Evolutionary conservation across 2,888 invertebrate genomes (phyloP).

Genomic region (Aleiodes testaceus): DNA sequence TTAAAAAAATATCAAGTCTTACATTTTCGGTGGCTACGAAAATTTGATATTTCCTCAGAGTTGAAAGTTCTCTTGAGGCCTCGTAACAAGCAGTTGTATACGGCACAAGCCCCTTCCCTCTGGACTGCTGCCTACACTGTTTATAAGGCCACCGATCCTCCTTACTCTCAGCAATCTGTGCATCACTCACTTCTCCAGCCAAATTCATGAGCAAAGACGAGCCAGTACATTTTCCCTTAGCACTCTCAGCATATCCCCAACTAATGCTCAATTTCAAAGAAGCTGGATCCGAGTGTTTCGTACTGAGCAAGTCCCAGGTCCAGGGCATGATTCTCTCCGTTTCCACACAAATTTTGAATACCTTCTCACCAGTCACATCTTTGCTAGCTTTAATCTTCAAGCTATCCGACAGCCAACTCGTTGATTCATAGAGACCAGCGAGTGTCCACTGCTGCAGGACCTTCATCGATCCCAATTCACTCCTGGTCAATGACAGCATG

Average conservation of each 20-base stretch:
- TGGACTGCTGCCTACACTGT: slow-evolving; percentile 59
- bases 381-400: slow-evolving; percentile 67
- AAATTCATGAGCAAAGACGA: slow-evolving; percentile 62
- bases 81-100: slow-evolving; percentile 68
- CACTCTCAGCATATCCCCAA: slow-evolving; percentile 64
- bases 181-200: slow-evolving; percentile 62
- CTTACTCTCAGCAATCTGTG: slow-evolving; percentile 60
- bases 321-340: slow-evolving; percentile 63
- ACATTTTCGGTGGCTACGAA: slow-evolving; percentile 61
- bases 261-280: slow-evolving; percentile 58
- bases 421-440: slow-evolving; percentile 61
- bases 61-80: slow-evolving; percentile 67
- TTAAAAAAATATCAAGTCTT: slow-evolving; percentile 45
- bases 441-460: slow-evolving; percentile 67
- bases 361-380: slow-evolving; percentile 58
- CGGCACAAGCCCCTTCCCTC: slow-evolving; percentile 59
- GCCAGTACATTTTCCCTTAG: slow-evolving; percentile 65
- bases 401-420: slow-evolving; percentile 62
- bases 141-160: slow-evolving; percentile 64
- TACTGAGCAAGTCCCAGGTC: slow-evolving; percentile 67
- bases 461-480: slow-evolving; percentile 56
- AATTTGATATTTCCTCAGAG: slow-evolving; percentile 64
- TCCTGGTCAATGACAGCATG: slow-evolving; percentile 62
- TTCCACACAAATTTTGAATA: slow-evolving; percentile 66
- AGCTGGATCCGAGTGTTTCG: slow-evolving; percentile 61